Conservation (phyloP, 2,113 vertebrate genomes). For the Seriola rivoliana region DNA sequence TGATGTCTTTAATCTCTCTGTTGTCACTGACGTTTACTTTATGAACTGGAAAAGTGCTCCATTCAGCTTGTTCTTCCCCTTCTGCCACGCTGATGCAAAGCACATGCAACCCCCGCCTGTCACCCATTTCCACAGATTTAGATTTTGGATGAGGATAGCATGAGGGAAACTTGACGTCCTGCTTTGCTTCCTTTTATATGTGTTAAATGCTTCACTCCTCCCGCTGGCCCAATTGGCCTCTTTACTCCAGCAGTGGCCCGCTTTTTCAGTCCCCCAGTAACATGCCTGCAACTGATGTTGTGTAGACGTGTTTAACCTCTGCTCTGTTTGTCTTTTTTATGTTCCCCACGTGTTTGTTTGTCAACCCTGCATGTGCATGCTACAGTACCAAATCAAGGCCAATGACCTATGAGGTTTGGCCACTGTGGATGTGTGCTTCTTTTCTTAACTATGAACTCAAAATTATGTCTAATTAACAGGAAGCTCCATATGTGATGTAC, state of each 20-base stretch:
- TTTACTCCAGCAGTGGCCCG: slow-evolving; percentile 45
- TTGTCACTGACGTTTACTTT: slow-evolving; percentile 81
- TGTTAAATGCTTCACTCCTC: slow-evolving; percentile 53
- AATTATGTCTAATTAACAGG: slow-evolving; percentile 90
- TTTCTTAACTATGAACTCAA: slow-evolving; percentile 71
- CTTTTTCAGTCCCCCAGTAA: slow-evolving; percentile 55
- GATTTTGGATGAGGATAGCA: slow-evolving; percentile 56
- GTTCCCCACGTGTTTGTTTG: slow-evolving; percentile 30
- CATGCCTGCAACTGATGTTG: slow-evolving; percentile 29
- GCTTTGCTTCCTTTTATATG: slow-evolving; percentile 53
- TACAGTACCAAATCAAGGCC: slow-evolving; percentile 27
- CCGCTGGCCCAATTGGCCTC: slow-evolving; percentile 34
- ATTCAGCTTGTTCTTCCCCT: slow-evolving; percentile 58
- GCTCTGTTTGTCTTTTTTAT: slow-evolving; percentile 46
- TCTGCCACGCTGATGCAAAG: slow-evolving; percentile 63
- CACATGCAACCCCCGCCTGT: slow-evolving; percentile 59
- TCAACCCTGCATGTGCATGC: slow-evolving; percentile 69
- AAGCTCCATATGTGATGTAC: slow-evolving; percentile 99
- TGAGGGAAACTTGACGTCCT: slow-evolving; percentile 61
- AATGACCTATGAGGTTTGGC: slow-evolving; percentile 55
- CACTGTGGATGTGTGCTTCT: slow-evolving; percentile 49
- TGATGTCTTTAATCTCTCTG: slow-evolving; percentile 48
- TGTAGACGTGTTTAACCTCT: slow-evolving; percentile 40
- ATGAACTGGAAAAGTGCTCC: slow-evolving; percentile 80
- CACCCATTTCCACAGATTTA: slow-evolving; percentile 47